These are phyloP conservation scores for Tyrophagus putrescentiae DNA, from an alignment of 1,140 invertebrate species.

Conservation along the genomic window DNA sequence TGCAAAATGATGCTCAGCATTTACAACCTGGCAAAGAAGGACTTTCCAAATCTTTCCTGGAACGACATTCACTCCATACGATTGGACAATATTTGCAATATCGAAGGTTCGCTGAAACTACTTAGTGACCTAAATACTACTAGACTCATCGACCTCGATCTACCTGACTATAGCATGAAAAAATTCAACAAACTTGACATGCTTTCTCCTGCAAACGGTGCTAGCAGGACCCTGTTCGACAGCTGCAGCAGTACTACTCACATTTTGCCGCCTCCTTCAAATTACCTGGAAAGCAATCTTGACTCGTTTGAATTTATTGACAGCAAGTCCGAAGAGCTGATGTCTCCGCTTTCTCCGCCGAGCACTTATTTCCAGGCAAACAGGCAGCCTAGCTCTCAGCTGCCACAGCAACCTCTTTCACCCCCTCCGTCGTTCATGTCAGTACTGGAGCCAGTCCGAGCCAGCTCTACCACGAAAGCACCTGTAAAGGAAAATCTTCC, in stretches of 20 bases:
- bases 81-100: slow-evolving; percentile 44
- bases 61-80: slow-evolving; percentile 49
- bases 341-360: too few relatives aligned
- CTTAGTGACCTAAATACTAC: slow-evolving; percentile 21
- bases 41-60: slow-evolving; percentile 36
- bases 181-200: background rate
- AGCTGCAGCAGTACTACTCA: background rate
- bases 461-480: too few relatives aligned
- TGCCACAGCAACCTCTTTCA: too few relatives aligned
- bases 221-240: background rate
- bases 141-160: background rate
- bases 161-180: background rate
- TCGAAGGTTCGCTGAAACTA: slow-evolving; percentile 32
- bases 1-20: slow-evolving; percentile 50
- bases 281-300: slow-evolving; percentile 5
- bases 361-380: too few relatives aligned
- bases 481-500: too few relatives aligned
- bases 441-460: too few relatives aligned
- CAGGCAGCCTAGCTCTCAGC: too few relatives aligned
- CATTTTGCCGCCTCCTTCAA: background rate
- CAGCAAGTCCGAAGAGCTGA: too few relatives aligned
- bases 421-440: too few relatives aligned
- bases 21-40: slow-evolving; percentile 41
- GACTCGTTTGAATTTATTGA: slow-evolving; percentile 13
- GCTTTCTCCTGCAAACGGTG: background rate